These are phyloP conservation scores for Gymnodraco acuticeps DNA, from an alignment of 2,797 vertebrate species.

Conservation along the genomic window DNA sequence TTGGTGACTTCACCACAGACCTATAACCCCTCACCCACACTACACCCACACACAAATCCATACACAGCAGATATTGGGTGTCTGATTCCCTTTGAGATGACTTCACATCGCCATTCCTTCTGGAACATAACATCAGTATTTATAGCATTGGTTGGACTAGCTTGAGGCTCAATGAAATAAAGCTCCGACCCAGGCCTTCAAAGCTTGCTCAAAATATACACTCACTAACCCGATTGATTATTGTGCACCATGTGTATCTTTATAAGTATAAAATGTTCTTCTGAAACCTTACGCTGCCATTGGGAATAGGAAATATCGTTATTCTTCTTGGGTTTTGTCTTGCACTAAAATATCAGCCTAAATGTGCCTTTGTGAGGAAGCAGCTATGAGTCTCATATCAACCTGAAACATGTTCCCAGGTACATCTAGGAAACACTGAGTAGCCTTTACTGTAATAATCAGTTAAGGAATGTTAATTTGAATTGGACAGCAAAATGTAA, in stretches of 20 bases:
- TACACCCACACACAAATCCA: conserved; percentile 73
- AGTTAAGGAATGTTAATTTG: conserved; percentile 8
- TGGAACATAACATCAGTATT: conserved; percentile 77
- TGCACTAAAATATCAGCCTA: neutral
- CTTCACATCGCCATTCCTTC: conserved; percentile 76
- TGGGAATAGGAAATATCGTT: neutral
- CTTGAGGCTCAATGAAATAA: conserved; percentile 70
- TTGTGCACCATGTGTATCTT: neutral
- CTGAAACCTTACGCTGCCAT: neutral
- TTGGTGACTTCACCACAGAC: conserved; percentile 57
- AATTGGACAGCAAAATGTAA: neutral
- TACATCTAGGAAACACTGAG: neutral
- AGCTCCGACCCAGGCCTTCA: conserved; percentile 54
- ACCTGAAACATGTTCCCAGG: neutral
- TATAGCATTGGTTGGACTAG: conserved; percentile 77
- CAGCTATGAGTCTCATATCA: conserved; percentile 10
- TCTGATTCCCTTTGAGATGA: conserved; percentile 80
- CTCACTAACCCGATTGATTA: conserved; percentile 34
- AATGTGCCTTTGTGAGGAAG: conserved; percentile 5
- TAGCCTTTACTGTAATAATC: conserved; percentile 1
- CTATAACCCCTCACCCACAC: conserved; percentile 75
- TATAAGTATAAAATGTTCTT: conserved; percentile 8
- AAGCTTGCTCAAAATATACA: conserved; percentile 39
- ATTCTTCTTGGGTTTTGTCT: neutral
- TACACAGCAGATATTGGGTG: conserved; percentile 76